Evolutionary conservation across 2,888 invertebrate genomes (phyloP), one percentile per base, ranked within the genome.

Genomic region (Andrena praecox): DNA sequence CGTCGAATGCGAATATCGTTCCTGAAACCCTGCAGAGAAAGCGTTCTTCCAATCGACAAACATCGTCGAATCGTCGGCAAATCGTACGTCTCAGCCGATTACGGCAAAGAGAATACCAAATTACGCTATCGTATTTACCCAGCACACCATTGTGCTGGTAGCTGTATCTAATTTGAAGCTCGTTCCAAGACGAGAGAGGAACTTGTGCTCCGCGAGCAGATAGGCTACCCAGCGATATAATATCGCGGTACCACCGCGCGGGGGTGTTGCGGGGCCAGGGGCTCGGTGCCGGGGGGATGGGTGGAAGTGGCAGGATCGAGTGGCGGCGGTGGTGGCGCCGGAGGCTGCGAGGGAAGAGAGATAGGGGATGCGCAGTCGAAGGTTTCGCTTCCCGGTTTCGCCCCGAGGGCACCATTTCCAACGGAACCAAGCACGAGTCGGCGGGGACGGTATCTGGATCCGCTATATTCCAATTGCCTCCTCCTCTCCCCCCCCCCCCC

Each of bases 401-500:
- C 91, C 92, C 91, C 90, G 86, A 87, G 92, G 93, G 91, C 89
- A 92, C 91, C 91, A 92, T 93, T 92, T 91, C 92, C 87, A 91
- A 90, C 91, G 88, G 90, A 89, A 91, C 88, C 91, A 87, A 85
- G 82, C 90, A 84, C 87, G 85, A 85, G 86, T 80, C 85, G 87
- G 85, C 64, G 81, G 86, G 77, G 83, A 87, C 87, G 86, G 85
- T 87, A 89, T 88, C 87, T 87, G 85, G 89, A 88, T 90, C 87
- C 87, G 85, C 86, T 91, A 92, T 92, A 91, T 93, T 92, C 92
- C 91, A 93, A 93, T 93, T 92, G 93, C 92, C 90, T 89, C 89
- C n/a, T n/a, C n/a, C n/a, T n/a, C n/a, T n/a, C n/a, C n/a, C n/a
- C n/a, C n/a, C n/a, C n/a, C n/a, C n/a, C 90, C 92, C 56, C 89